Percentiles rank a stretch among this genome's conserved stretches.
Conservation (phyloP, 2,113 vertebrate genomes). For the Chunga burmeisteri region DNA sequence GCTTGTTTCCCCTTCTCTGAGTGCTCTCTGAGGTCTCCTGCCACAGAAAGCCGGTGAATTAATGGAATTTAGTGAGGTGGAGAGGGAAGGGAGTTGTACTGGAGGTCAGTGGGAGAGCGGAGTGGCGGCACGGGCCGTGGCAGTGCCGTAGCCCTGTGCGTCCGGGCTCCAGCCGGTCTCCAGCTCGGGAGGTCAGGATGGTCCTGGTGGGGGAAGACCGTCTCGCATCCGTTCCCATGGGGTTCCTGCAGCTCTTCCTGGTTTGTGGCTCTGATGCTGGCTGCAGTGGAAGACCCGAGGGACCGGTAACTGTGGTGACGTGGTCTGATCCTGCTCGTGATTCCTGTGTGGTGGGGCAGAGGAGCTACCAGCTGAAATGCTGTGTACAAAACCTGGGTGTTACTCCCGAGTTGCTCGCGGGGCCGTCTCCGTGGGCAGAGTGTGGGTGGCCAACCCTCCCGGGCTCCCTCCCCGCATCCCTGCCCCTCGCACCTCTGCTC, state of each 20-base stretch:
- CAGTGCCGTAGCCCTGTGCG: rapidly evolving
- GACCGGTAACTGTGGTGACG: background rate
- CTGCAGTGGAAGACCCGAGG: background rate
- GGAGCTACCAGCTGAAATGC: rapidly evolving
- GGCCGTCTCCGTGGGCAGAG: background rate
- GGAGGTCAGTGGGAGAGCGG: rapidly evolving
- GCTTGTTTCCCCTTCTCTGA: background rate
- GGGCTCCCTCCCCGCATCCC: rapidly evolving
- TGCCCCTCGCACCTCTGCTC: background rate
- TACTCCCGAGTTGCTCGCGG: rapidly evolving
- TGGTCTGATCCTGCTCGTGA: background rate
- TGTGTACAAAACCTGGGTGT: rapidly evolving
- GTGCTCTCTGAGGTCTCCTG: background rate
- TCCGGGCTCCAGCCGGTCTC: rapidly evolving
- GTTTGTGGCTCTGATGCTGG: background rate
- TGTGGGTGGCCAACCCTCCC: rapidly evolving
- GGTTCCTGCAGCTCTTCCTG: background rate
- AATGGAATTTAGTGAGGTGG: background rate
- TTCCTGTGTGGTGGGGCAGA: rapidly evolving
- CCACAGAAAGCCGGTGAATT: background rate
- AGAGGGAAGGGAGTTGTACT: background rate
- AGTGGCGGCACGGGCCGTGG: rapidly evolving
- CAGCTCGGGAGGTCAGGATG: rapidly evolving
- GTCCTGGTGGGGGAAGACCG: rapidly evolving
- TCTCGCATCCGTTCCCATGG: rapidly evolving